A percentile compares a stretch with the other conserved stretches of the same genome.
phyloP scores from a whole-genome alignment of 2,888 invertebrate genomes.

The Chymomyza caudatula region DNA sequence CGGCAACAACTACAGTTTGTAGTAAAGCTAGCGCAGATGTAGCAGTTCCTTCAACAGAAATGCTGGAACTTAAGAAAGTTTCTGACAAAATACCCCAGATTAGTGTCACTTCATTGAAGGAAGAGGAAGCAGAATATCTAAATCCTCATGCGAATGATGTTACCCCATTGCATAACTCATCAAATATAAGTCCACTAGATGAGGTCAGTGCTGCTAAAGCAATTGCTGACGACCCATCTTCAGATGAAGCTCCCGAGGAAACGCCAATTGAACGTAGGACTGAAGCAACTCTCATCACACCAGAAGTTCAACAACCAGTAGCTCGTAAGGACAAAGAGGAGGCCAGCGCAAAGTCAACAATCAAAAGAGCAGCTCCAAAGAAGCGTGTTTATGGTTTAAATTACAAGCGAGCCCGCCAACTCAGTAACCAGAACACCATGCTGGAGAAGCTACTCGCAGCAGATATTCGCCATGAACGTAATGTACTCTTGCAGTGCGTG shows the following conservation, averaged over 20 bases:
- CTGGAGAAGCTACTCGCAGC: slow-evolving; percentile 85
- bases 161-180: no score
- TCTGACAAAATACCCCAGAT: background rate
- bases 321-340: background rate
- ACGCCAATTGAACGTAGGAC: slow-evolving; percentile 51
- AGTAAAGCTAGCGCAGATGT: background rate
- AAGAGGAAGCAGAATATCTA: background rate
- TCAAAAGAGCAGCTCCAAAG: slow-evolving; percentile 11
- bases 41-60: background rate
- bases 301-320: background rate
- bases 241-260: slow-evolving; percentile 62
- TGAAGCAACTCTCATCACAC: slow-evolving; percentile 13
- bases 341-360: background rate
- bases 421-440: slow-evolving; percentile 79
- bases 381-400: slow-evolving; percentile 60
- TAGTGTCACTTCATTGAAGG: background rate
- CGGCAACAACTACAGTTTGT: background rate
- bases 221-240: slow-evolving; percentile 17
- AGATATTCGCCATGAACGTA: slow-evolving; percentile 91
- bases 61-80: background rate
- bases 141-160: background rate
- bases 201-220: background rate
- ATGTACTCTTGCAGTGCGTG: slow-evolving; percentile 91
- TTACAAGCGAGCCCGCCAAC: slow-evolving; percentile 52
- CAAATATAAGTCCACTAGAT: no score